phyloP scores from a whole-genome alignment of 2,888 invertebrate genomes.

The Ditylenchus weischeri region DNA sequence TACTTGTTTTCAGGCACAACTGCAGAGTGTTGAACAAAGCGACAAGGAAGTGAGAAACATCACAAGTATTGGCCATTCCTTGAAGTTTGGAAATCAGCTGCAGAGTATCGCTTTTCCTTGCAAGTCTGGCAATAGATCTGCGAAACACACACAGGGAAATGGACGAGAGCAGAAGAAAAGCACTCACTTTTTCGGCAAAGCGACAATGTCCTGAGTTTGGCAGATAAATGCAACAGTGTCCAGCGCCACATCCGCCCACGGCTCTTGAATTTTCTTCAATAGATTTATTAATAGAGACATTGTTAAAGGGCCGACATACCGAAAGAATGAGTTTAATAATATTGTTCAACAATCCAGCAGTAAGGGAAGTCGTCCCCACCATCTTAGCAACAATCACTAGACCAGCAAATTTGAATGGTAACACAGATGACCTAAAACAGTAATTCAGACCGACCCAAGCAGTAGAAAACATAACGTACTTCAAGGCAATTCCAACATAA shows the following conservation, averaged over 20 bases:
- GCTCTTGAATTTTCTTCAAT: constrained; percentile 43
- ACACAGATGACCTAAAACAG: constrained; percentile 59
- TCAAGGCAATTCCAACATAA: constrained; percentile 46
- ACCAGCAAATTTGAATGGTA: constrained; percentile 72
- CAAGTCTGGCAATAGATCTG: constrained; percentile 36
- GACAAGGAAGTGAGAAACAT: constrained; percentile 37
- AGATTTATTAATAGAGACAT: too few species aligned
- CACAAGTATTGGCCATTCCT: constrained; percentile 24
- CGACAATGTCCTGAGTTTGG: constrained; percentile 45
- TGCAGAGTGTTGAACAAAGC: constrained; percentile 41
- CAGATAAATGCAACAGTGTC: constrained; percentile 50
- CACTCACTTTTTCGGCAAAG: constrained; percentile 40
- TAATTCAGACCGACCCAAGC: neutral
- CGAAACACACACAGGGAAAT: constrained; percentile 13
- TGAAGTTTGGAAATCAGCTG: constrained; percentile 26
- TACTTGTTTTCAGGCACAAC: too few species aligned
- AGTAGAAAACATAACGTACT: constrained; percentile 26
- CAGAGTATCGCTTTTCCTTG: constrained; percentile 31
- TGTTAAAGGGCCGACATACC: constrained; percentile 20
- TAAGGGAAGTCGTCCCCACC: constrained; percentile 40
- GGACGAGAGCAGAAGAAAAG: neutral
- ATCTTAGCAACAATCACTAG: constrained; percentile 60
- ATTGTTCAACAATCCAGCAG: constrained; percentile 34
- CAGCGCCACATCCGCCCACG: constrained; percentile 36
- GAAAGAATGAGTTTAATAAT: constrained; percentile 46